Percentiles rank a stretch among this genome's conserved stretches.
phyloP scores from a whole-genome alignment of 2,888 invertebrate genomes.

The Tiliacea citrago region DNA sequence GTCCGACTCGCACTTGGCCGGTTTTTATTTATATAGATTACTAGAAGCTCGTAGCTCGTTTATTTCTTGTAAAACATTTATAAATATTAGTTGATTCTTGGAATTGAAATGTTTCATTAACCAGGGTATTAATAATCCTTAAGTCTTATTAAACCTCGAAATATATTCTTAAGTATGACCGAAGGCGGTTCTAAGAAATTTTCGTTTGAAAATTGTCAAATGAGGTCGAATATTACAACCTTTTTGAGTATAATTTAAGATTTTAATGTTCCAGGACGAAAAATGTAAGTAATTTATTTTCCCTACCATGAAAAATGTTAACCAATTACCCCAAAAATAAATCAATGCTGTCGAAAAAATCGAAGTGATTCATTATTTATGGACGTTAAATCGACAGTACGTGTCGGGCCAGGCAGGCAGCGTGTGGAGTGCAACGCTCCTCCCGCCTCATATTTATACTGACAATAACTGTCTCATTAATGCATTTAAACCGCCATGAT shows the following conservation, averaged over 20 bases:
- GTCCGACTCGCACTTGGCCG: too few species aligned
- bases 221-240: neutral
- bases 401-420: conserved; percentile 61
- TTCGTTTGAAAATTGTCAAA: conserved; percentile 9
- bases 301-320: conserved; percentile 29
- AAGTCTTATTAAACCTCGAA: neutral
- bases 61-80: neutral
- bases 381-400: conserved; percentile 73
- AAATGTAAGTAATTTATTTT: conserved; percentile 21
- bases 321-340: conserved; percentile 41
- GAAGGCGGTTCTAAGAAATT: neutral
- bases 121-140: neutral
- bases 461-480: conserved; percentile 79
- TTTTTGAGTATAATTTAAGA: conserved; percentile 5
- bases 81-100: neutral
- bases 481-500: conserved; percentile 66
- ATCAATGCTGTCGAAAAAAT: conserved; percentile 62
- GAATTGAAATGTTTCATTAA: conserved; percentile 6
- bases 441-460: conserved; percentile 72
- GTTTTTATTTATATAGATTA: neutral
- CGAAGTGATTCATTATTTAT: conserved; percentile 69
- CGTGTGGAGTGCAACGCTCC: conserved; percentile 63
- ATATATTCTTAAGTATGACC: conserved; percentile 20
- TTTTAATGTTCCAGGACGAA: neutral
- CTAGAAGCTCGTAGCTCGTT: neutral